Evolutionary conservation across 2,113 vertebrate genomes (phyloP).

Genomic region (Scytalopus superciliaris): DNA sequence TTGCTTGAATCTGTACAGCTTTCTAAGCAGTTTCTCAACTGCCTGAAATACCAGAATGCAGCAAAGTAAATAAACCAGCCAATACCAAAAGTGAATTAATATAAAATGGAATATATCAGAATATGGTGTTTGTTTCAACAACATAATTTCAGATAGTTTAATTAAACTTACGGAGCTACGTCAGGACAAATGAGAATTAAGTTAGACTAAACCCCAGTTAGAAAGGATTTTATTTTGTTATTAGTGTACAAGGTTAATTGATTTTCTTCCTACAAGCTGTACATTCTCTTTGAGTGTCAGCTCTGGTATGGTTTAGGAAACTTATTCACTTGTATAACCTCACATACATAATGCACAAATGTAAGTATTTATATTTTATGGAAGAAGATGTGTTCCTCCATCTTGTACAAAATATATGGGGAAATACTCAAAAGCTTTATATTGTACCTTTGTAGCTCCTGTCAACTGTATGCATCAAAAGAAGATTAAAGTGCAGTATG

Average conservation of each 20-base stretch:
- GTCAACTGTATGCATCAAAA: constrained; percentile 72
- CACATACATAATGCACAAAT: constrained; percentile 29
- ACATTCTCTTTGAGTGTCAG: background rate
- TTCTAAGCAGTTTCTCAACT: background rate
- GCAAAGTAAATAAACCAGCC: background rate
- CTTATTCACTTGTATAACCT: background rate
- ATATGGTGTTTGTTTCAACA: background rate
- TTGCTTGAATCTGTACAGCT: background rate
- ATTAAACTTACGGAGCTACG: background rate
- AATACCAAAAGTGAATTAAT: background rate
- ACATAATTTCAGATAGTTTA: background rate
- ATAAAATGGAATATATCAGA: background rate
- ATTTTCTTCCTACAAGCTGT: background rate
- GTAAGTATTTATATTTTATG: constrained; percentile 31
- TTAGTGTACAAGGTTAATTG: background rate
- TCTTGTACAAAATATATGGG: constrained; percentile 37
- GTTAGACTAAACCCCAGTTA: background rate
- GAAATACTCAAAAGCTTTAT: constrained; percentile 63
- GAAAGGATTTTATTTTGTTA: background rate
- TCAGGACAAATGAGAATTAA: background rate
- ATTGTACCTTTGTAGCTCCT: constrained; percentile 72
- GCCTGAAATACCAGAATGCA: background rate
- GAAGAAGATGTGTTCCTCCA: background rate
- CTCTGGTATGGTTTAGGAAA: background rate
- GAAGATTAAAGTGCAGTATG: constrained; percentile 69